These are phyloP conservation scores for Megalops atlanticus DNA, from an alignment of 2,113 vertebrate genomes.

Conservation along the genomic window DNA sequence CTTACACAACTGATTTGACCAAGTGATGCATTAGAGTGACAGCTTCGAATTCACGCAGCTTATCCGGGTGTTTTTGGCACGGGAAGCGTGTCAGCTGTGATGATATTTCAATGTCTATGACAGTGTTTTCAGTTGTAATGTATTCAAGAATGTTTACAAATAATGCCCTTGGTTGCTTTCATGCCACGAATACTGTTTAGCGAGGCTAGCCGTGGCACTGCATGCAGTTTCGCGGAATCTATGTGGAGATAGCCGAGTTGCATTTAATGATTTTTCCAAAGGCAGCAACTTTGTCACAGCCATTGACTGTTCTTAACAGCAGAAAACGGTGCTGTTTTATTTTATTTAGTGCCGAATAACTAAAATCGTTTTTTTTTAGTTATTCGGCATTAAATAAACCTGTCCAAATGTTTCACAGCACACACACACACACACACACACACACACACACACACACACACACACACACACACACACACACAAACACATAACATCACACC, in stretches of 20 bases:
- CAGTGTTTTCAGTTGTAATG: slow-evolving; percentile 21
- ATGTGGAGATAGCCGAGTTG: background rate
- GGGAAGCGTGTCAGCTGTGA: slow-evolving; percentile 21
- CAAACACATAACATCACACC: too few species aligned
- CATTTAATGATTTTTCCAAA: background rate
- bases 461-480: too few species aligned
- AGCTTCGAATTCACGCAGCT: slow-evolving; percentile 50
- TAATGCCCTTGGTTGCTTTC: background rate
- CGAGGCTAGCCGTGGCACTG: background rate
- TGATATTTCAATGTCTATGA: background rate
- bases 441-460: too few species aligned
- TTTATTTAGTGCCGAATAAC: background rate
- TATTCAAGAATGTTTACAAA: slow-evolving; percentile 19
- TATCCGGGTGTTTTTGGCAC: slow-evolving; percentile 37
- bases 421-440: background rate
- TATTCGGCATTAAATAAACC: background rate
- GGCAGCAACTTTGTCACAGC: slow-evolving; percentile 1
- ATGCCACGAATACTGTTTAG: background rate
- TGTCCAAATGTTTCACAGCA: background rate
- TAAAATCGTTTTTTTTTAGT: background rate
- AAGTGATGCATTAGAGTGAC: slow-evolving; percentile 57
- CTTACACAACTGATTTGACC: slow-evolving; percentile 63
- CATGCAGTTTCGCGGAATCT: background rate
- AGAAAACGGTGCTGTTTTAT: background rate
- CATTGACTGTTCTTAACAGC: background rate